Base-by-base conservation (phyloP, 23 tunicate genomes). In the Pegea sp. region DNA sequence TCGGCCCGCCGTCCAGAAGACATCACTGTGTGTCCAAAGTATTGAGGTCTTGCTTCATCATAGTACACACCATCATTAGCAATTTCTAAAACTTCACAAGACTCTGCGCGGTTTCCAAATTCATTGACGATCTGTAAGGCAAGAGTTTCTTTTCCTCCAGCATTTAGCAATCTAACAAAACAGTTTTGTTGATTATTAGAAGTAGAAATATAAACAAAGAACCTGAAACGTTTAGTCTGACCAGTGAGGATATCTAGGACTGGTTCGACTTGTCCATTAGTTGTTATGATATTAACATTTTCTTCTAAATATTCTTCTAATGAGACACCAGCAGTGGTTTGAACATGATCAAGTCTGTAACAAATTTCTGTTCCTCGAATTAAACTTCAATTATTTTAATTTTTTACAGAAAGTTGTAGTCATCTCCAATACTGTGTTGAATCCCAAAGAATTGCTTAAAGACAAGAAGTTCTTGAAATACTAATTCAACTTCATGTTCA, bases 291-390 rank as follows among this genome's bases (percentile, higher is more conserved):
- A 16, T 38, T 11, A 38, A 38, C 46, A 38, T 38, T 38, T 38
- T 38, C 46, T 38, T 11, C 46, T 38, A 38, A 38, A 16, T 38
- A 38, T 38, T 38, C 46, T 38, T 38, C 46, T 16, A 38, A 38
- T 11, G 13, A 8, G 46, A 38, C 16, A 16, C 46, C 46, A 8
- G 46, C 46, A 16, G 46, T 38, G 16, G 46, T 38, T 38, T 38
- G 46, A 16, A 38, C 16, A 38, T 38, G 13, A 38, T 38, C 46
- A 8, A 38, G 16, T 16, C 46, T 38, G 16, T 38, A 38, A 38
- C 11, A 38, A 8, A 38, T 38, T 38, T 8, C 16, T 38, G 11
- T 8, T 38, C 16, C 16, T 38, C 11, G 46, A 16, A 38, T 11
- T 38, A 38, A 38, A 16, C 46, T 11, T 38, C 16, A 8, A 38